A percentile compares a stretch with the other conserved stretches of the same genome.
phyloP scores from a whole-genome alignment of 2,888 invertebrate species.

The Epistrophe eligans region DNA sequence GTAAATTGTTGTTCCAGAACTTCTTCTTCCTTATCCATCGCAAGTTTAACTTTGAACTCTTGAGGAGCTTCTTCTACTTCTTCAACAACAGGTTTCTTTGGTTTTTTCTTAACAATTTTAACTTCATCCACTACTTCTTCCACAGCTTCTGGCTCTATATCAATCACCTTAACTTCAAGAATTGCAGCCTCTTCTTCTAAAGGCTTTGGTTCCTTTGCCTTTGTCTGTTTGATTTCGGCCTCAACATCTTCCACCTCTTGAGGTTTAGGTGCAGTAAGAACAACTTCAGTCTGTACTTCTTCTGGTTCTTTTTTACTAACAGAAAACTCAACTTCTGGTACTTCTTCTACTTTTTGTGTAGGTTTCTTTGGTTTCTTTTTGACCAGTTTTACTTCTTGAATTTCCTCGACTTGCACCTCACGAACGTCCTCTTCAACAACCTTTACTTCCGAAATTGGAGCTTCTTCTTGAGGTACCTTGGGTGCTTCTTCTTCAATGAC shows the following conservation, averaged over 20 bases:
- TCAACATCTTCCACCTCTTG: constrained; percentile 56
- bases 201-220: constrained; percentile 48
- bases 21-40: constrained; percentile 40
- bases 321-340: constrained; percentile 77
- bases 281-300: constrained; percentile 67
- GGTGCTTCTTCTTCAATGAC: constrained; percentile 49
- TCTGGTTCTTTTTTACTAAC: constrained; percentile 78
- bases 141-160: constrained; percentile 77
- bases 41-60: constrained; percentile 64
- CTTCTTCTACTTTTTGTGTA: constrained; percentile 75
- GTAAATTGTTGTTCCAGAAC: constrained; percentile 65
- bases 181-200: constrained; percentile 76
- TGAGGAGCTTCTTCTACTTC: constrained; percentile 75
- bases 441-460: constrained; percentile 53
- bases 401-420: constrained; percentile 74
- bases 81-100: constrained; percentile 70
- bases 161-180: constrained; percentile 79
- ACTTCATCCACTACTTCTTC: constrained; percentile 77
- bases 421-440: constrained; percentile 66
- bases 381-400: constrained; percentile 71
- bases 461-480: constrained; percentile 45
- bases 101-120: constrained; percentile 68
- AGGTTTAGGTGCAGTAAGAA: constrained; percentile 62
- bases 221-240: constrained; percentile 51
- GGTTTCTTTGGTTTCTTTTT: constrained; percentile 77